Percentiles rank a stretch among this genome's conserved stretches.
Conservation (phyloP, 2,797 vertebrate species). For the Sciaenops ocellatus region DNA sequence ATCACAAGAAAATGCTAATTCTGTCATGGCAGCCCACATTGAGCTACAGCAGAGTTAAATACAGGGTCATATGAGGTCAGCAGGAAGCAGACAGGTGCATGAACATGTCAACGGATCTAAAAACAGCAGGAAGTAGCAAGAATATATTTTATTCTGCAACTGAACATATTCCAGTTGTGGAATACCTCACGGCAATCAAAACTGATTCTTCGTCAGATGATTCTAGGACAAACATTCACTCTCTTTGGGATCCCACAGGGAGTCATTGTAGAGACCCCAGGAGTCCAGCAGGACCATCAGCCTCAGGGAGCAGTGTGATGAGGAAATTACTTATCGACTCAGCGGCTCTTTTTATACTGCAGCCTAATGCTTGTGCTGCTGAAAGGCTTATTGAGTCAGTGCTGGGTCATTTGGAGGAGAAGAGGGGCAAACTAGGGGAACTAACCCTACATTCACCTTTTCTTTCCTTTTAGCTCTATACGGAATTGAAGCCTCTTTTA, state of each 20-base stretch:
- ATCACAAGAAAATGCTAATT: neutral
- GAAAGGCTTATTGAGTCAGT: slow-evolving; percentile 35
- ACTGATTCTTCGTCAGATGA: neutral
- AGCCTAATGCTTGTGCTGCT: slow-evolving; percentile 6
- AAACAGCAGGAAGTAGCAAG: slow-evolving; percentile 5
- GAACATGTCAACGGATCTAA: slow-evolving; percentile 4
- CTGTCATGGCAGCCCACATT: neutral
- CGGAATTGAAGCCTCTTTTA: neutral
- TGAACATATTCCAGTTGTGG: slow-evolving; percentile 39
- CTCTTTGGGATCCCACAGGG: slow-evolving; percentile 31
- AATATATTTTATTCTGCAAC: slow-evolving; percentile 6
- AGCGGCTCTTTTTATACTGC: slow-evolving; percentile 23
- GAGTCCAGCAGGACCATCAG: neutral
- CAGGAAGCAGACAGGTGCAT: neutral
- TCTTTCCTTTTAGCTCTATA: neutral
- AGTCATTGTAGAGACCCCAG: slow-evolving; percentile 5
- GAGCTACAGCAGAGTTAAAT: neutral
- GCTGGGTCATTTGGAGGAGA: slow-evolving; percentile 24
- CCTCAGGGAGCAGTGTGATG: slow-evolving; percentile 19
- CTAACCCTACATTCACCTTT: neutral
- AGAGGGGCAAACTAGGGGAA: neutral
- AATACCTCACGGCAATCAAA: slow-evolving; percentile 4
- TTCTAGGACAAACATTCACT: slow-evolving; percentile 4
- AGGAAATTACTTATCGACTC: slow-evolving; percentile 63
- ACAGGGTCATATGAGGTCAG: neutral